phyloP scores from a whole-genome alignment of 2,888 invertebrate genomes.

The Amphipyra tragopoginis region DNA sequence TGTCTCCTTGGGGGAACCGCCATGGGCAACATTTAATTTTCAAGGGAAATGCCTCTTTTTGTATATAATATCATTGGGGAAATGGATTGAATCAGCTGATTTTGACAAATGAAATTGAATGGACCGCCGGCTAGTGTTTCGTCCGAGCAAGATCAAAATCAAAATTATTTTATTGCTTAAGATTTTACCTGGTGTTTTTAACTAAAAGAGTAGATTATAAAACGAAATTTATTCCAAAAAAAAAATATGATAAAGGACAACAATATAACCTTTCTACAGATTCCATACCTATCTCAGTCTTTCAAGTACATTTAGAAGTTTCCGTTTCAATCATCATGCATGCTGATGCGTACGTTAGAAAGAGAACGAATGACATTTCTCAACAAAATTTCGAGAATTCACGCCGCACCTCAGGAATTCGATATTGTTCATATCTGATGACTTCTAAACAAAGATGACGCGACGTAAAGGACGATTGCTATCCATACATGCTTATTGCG shows the following conservation, averaged over 20 bases:
- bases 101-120: too few species aligned
- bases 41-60: too few species aligned
- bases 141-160: too few species aligned
- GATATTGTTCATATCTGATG: conserved; percentile 74
- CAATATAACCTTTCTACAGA: conserved; percentile 45
- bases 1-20: too few species aligned
- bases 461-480: conserved; percentile 76
- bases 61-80: too few species aligned
- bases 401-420: conserved; percentile 73
- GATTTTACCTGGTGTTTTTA: too few species aligned
- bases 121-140: too few species aligned
- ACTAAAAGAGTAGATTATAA: too few species aligned
- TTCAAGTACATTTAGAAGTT: conserved; percentile 43
- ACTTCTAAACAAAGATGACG: conserved; percentile 87
- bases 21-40: too few species aligned
- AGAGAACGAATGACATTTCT: conserved; percentile 83
- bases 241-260: conserved; percentile 43
- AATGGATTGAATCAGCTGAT: too few species aligned
- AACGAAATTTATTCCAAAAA: background rate
- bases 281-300: conserved; percentile 66
- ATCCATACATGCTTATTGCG: conserved; percentile 65
- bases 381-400: conserved; percentile 80
- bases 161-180: too few species aligned
- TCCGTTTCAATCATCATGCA: conserved; percentile 64
- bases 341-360: conserved; percentile 63